A percentile compares a stretch with the other conserved stretches of the same genome.
Evolutionary conservation across 2,888 invertebrate species (phyloP).

Genomic region (Drosophila silvestris): DNA sequence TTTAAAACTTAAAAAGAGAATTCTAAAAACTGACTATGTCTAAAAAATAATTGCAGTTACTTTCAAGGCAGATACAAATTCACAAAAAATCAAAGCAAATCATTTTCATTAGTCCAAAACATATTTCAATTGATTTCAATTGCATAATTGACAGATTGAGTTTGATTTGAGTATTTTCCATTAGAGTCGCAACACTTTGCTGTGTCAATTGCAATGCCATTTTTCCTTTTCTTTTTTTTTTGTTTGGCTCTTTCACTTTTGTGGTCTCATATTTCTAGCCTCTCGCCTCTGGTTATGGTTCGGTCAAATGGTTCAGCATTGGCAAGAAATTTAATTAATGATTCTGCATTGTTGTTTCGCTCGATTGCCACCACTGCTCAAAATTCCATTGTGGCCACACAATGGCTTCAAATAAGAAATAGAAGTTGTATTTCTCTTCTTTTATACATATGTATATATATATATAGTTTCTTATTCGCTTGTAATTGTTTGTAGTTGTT

Average conservation of each 20-base stretch:
- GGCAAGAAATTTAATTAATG: slow-evolving; percentile 79
- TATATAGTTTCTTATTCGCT: slow-evolving; percentile 28
- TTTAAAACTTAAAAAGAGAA: not conserved
- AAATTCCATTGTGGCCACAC: slow-evolving; percentile 71
- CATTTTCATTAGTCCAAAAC: not conserved
- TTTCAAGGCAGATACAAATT: not conserved
- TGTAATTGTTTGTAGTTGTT: slow-evolving; percentile 73
- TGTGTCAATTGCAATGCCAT: slow-evolving; percentile 51
- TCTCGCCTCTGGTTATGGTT: slow-evolving; percentile 8
- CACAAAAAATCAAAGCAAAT: not conserved
- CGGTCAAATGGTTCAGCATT: slow-evolving; percentile 60
- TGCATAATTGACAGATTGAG: slow-evolving; percentile 21
- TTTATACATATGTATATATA: not conserved
- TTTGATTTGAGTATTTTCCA: slow-evolving; percentile 8
- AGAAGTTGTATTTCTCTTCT: slow-evolving; percentile 32
- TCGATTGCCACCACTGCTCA: slow-evolving; percentile 66
- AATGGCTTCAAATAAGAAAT: slow-evolving; percentile 41
- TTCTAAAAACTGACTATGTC: not conserved
- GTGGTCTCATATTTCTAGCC: slow-evolving; percentile 38
- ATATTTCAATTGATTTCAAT: slow-evolving; percentile 6
- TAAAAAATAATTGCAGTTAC: not conserved
- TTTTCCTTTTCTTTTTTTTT: not conserved
- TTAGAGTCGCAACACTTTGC: slow-evolving; percentile 14
- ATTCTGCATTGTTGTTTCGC: slow-evolving; percentile 77
- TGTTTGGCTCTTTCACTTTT: slow-evolving; percentile 52